Conservation (phyloP, 2,113 vertebrate genomes). For the Embiotoca jacksoni region DNA sequence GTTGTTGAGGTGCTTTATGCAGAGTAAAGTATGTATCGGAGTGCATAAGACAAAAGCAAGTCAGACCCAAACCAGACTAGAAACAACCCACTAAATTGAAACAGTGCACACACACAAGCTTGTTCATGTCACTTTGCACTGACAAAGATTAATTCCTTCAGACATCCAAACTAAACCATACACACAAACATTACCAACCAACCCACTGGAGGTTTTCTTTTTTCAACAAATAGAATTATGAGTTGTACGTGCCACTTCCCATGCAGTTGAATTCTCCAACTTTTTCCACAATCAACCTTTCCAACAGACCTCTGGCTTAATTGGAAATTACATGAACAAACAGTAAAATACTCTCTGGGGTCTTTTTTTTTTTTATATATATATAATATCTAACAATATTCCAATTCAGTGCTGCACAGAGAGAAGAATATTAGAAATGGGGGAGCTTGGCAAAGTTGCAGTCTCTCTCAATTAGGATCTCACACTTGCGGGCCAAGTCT, state of each 20-base stretch:
- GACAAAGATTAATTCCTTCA: not conserved
- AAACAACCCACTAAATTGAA: too few relatives aligned
- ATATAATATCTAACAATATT: constrained; percentile 55
- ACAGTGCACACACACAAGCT: too few relatives aligned
- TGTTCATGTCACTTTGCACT: not conserved
- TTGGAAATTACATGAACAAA: constrained; percentile 59
- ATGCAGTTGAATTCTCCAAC: constrained; percentile 19
- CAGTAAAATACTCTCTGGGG: constrained; percentile 54
- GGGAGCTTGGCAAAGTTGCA: constrained; percentile 38
- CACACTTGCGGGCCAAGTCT: constrained; percentile 27
- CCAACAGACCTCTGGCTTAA: constrained; percentile 32
- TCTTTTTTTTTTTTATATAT: constrained; percentile 31
- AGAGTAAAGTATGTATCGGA: too few relatives aligned
- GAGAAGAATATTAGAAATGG: constrained; percentile 38
- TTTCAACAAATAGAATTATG: too few relatives aligned
- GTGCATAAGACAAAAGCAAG: too few relatives aligned
- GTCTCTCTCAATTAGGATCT: constrained; percentile 53
- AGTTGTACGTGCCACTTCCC: not conserved
- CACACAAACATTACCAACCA: too few relatives aligned
- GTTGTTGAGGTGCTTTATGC: too few relatives aligned
- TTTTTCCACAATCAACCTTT: constrained; percentile 14
- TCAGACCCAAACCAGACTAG: too few relatives aligned
- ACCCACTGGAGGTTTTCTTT: too few relatives aligned
- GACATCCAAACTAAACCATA: not conserved
- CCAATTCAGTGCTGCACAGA: constrained; percentile 30